These are phyloP conservation scores for Drosophila carrolli DNA, from an alignment of 1,140 invertebrate genomes.

Conservation along the genomic window DNA sequence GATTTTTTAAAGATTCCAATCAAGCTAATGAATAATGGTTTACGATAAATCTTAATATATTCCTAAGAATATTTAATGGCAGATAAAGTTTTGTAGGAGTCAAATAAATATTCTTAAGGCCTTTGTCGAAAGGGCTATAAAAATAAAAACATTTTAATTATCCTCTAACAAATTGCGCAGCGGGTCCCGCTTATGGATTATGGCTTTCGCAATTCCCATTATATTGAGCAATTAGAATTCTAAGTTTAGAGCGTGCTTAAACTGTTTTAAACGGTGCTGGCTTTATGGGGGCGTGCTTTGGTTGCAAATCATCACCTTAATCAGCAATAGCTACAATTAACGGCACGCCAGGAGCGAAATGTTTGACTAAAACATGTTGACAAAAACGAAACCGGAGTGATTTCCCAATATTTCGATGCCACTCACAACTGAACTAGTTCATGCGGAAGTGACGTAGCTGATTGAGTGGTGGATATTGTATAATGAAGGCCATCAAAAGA, in stretches of 20 bases:
- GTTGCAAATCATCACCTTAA: conserved; percentile 45
- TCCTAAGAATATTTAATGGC: no score
- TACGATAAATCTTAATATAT: background rate
- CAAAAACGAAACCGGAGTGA: conserved; percentile 6
- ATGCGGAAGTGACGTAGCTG: conserved; percentile 65
- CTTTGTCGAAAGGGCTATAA: background rate
- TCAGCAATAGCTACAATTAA: conserved; percentile 51
- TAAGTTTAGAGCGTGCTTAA: conserved; percentile 37
- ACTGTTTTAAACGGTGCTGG: conserved; percentile 6
- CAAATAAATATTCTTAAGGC: no score
- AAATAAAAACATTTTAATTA: background rate
- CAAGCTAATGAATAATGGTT: no score
- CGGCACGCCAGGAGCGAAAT: conserved; percentile 41
- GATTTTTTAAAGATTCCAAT: background rate
- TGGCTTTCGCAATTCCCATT: conserved; percentile 32
- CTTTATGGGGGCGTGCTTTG: conserved; percentile 34
- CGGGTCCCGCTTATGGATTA: background rate
- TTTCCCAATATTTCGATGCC: conserved; percentile 50
- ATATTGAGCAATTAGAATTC: conserved; percentile 52
- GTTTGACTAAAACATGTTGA: conserved; percentile 22
- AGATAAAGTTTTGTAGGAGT: no score
- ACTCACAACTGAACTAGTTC: conserved; percentile 53
- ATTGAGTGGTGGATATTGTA: conserved; percentile 46
- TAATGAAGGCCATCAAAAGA: conserved; percentile 53
- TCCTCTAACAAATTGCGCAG: background rate